Percentiles rank a stretch among this genome's conserved stretches.
phyloP scores from a whole-genome alignment of 2,113 vertebrate species.

The Hippocampus comes region DNA sequence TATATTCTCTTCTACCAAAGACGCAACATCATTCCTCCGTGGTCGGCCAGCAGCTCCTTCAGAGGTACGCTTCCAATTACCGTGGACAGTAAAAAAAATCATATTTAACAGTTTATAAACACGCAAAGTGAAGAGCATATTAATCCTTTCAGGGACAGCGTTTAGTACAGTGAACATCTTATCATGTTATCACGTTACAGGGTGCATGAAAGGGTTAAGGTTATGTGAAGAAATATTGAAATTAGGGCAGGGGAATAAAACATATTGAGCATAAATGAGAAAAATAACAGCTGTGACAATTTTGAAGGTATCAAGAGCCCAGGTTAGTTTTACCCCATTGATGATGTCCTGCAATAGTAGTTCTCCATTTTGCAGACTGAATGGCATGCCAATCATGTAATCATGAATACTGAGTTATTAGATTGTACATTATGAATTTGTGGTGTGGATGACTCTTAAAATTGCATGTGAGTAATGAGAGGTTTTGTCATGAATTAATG shows the following conservation, averaged over 20 bases:
- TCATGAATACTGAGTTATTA: too few relatives aligned
- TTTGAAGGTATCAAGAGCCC: background rate
- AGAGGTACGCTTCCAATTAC: slow-evolving; percentile 68
- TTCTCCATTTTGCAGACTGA: background rate
- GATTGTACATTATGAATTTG: too few relatives aligned
- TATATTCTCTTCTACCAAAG: slow-evolving; percentile 96
- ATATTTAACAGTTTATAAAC: background rate
- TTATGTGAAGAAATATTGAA: too few relatives aligned
- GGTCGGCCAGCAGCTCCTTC: slow-evolving; percentile 81
- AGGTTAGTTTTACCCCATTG: background rate
- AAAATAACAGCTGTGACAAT: background rate
- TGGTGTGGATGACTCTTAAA: too few relatives aligned
- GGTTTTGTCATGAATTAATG: too few relatives aligned
- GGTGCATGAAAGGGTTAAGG: too few relatives aligned
- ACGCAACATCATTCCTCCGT: slow-evolving; percentile 77
- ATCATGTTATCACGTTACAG: too few relatives aligned
- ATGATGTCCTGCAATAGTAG: background rate
- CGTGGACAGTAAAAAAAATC: background rate
- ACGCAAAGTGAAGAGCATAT: background rate
- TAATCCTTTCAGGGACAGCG: too few relatives aligned
- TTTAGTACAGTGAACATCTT: too few relatives aligned
- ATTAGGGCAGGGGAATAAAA: too few relatives aligned
- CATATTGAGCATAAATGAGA: background rate
- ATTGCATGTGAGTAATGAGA: too few relatives aligned
- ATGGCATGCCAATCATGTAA: background rate